Evolutionary conservation across 1,140 invertebrate species (phyloP), one percentile per base, ranked within the genome.

Genomic region (Drosophila lacteicornis): DNA sequence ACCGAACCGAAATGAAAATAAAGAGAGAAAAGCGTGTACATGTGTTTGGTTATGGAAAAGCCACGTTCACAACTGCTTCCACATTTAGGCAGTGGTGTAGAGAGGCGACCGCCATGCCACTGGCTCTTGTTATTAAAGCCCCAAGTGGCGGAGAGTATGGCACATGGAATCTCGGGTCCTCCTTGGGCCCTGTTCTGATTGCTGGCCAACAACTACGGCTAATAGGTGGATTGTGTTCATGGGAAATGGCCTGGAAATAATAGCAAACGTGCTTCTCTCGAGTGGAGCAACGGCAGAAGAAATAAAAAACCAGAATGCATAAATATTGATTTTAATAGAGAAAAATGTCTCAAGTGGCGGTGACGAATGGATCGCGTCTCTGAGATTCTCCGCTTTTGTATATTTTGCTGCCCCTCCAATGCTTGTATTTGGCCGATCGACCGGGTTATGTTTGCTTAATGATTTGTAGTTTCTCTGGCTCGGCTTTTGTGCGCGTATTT

Each of bases 201-300:
- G 75, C 59, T 33, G 51, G 51, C 68, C 69, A 82, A 57, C 66
- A 70, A 67, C 38, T 42, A 66, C 17, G 43, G 76, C 66, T 76
- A 82, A 86, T 82, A 87, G 75, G 82, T 75, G 59, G 74, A 75
- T 56, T 87, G 79, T 84, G 85, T 83, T 87, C 84, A 88, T 88
- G 84, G 80, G 84, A 88, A 87, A 87, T 88, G 84, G 80, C 74
- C 75, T 90, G 85, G 78, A 88, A 87, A 90, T 90, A 90, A 90
- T 88, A 90, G 85, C 85, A 90, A 88, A 88, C 84, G 84, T 88
- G 84, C 80, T 79, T 80, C 83, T 73, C 61, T 69, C 62, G 61
- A 68, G 51, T 53, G 25, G 71, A 61, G 45, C 45, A n/a, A 15
- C 5, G 55, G 36, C 36, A 38, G 61, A 55, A 45, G 27, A 61